A percentile compares a stretch with the other conserved stretches of the same genome.
phyloP scores from a whole-genome alignment of 2,797 vertebrate species.

The Paedocypris micromegethes region DNA sequence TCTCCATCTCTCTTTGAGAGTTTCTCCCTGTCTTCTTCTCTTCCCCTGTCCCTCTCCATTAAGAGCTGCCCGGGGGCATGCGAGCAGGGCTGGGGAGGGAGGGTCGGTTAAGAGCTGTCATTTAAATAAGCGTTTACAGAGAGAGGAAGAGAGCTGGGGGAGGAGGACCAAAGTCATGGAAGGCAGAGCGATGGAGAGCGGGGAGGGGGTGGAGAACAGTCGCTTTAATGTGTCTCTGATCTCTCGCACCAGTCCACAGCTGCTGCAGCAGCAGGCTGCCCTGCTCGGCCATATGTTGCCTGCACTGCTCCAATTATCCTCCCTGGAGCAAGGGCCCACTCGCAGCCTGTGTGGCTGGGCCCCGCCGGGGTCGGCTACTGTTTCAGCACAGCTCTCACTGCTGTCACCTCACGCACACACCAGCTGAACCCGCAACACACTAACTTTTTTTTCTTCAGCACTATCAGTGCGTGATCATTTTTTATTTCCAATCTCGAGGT shows the following conservation, averaged over 20 bases:
- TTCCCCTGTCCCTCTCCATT: conserved; percentile 64
- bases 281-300: conserved; percentile 85
- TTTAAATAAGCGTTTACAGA: conserved; percentile 66
- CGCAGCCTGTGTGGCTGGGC: conserved; percentile 64
- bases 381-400: conserved; percentile 72
- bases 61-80: conserved; percentile 65
- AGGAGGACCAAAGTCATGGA: conserved; percentile 29
- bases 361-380: conserved; percentile 64
- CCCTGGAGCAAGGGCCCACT: conserved; percentile 59
- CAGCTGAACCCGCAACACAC: conserved; percentile 1
- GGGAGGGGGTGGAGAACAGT: conserved; percentile 42
- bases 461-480: neutral
- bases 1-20: conserved; percentile 21
- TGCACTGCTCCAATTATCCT: conserved; percentile 83
- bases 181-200: conserved; percentile 16
- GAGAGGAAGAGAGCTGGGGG: conserved; percentile 49
- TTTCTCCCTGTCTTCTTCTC: conserved; percentile 23
- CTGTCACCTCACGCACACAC: conserved; percentile 56
- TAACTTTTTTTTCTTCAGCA: conserved; percentile 8
- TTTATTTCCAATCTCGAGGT: conserved; percentile 1
- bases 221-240: conserved; percentile 74
- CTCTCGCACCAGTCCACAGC: conserved; percentile 83
- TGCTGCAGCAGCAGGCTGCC: conserved; percentile 87
- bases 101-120: conserved; percentile 62
- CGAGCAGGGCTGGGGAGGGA: conserved; percentile 47